Percentiles rank a stretch among this genome's conserved stretches.
phyloP scores from a whole-genome alignment of 2,888 invertebrate genomes.

The Pammene fasciana region DNA sequence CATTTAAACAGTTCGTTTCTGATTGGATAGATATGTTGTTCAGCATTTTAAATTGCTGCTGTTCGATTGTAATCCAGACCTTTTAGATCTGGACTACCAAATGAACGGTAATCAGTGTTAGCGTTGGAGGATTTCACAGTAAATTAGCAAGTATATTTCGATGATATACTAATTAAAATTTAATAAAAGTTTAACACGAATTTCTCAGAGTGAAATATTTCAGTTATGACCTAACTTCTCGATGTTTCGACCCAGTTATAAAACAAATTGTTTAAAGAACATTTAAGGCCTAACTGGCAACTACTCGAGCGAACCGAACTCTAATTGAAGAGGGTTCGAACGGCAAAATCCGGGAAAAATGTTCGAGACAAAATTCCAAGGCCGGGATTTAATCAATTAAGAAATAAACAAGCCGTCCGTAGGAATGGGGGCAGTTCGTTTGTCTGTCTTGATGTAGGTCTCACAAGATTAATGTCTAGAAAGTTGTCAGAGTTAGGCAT shows the following conservation, averaged over 20 bases:
- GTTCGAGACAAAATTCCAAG: conserved; percentile 40
- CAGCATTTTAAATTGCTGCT: background rate
- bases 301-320: conserved; percentile 28
- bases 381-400: conserved; percentile 42
- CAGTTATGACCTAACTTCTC: background rate
- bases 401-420: conserved; percentile 37
- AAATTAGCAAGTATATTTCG: too few relatives aligned
- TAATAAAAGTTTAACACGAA: background rate
- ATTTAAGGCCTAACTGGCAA: conserved; percentile 26
- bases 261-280: conserved; percentile 25
- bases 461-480: background rate
- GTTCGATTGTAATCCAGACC: too few relatives aligned
- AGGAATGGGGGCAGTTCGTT: conserved; percentile 11
- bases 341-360: conserved; percentile 36
- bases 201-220: background rate
- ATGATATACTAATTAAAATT: too few relatives aligned
- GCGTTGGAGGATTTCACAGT: too few relatives aligned
- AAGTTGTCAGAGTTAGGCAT: background rate
- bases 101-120: too few relatives aligned
- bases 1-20: background rate
- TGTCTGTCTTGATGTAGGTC: conserved; percentile 10
- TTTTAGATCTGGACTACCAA: too few relatives aligned
- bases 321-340: conserved; percentile 41
- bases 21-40: too few relatives aligned
- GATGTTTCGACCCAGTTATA: conserved; percentile 14